phyloP scores from a whole-genome alignment of 2,113 vertebrate genomes.

The Alaudala cheleensis region DNA sequence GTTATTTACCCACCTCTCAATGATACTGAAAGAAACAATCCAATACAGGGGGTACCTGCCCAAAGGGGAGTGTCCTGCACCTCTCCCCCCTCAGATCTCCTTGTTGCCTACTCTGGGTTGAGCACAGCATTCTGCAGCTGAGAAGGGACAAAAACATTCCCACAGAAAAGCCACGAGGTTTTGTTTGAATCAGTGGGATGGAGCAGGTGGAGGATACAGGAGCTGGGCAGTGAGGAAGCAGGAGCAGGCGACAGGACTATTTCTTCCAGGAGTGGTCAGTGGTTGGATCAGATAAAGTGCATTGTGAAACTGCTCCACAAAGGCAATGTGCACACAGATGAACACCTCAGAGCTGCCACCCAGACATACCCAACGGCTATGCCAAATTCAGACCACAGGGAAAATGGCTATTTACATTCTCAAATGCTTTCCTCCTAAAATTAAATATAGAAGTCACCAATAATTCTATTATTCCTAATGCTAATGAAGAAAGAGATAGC shows the following conservation, averaged over 20 bases:
- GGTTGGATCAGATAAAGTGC: neutral
- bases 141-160: neutral
- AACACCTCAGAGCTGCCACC: neutral
- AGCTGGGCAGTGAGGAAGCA: neutral
- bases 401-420: neutral
- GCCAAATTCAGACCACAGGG: neutral
- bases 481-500: neutral
- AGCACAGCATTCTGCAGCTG: neutral
- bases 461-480: neutral
- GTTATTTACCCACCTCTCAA: neutral
- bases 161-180: neutral
- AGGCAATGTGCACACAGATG: neutral
- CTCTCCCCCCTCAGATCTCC: neutral
- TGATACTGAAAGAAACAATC: neutral
- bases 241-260: neutral
- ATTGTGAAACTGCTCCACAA: neutral
- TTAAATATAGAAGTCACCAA: neutral
- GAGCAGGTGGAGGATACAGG: fast-evolving
- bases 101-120: neutral
- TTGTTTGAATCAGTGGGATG: neutral
- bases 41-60: too few species aligned
- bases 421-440: neutral
- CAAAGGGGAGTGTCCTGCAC: neutral
- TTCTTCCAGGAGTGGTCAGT: neutral
- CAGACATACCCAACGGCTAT: neutral